Evolutionary conservation across 2,797 vertebrate species (phyloP), one percentile per base, ranked within the genome.

Genomic region (Peromyscus aztecus): DNA sequence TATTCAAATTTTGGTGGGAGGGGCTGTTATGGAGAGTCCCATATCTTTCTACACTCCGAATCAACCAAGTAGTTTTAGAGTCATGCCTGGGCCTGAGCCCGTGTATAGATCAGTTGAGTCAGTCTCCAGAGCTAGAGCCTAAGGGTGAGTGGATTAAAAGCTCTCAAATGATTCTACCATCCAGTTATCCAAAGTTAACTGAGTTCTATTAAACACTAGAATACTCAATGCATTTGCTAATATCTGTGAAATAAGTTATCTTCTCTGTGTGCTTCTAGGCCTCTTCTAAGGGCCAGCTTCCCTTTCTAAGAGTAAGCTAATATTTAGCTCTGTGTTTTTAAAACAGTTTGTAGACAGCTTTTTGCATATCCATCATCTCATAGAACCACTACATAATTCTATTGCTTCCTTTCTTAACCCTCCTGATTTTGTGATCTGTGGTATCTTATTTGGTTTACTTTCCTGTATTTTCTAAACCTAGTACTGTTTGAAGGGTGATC

Each of bases 121-220:
- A 40, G 5, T 81, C 85, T 81, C 77, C 40, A 40, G 29, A 89
- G 40, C 16, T 43, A 37, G 29, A 57, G 29, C 6, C n/a, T 71
- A 52, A 46, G 13, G n/a, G 46, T 59, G 31, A 37, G 14, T 9
- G 87, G 87, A 75, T 71, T 65, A 52, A 71, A 94, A 89, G 8
- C 31, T 85, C 34, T 92, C 86, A 82, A 17, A 12, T 83, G 59
- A 86, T 91, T 93, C 78, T 84, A 87, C 69, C 67, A 52, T 27
- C 37, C 73, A 76, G n/a, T 27, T 16, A 46, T 43, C 19, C 13
- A 57, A 31, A 13, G 17, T 14, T 61, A 27, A 61, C 27, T 78
- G 16, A 43, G 31, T 49, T 10, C 37, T 31, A 59, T 61, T 95
- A 69, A 83, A 67, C 59, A 67, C 10, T 81, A 67, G n/a, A 71